Conservation (phyloP, 2,113 vertebrate genomes). For the Corvus hawaiiensis region DNA sequence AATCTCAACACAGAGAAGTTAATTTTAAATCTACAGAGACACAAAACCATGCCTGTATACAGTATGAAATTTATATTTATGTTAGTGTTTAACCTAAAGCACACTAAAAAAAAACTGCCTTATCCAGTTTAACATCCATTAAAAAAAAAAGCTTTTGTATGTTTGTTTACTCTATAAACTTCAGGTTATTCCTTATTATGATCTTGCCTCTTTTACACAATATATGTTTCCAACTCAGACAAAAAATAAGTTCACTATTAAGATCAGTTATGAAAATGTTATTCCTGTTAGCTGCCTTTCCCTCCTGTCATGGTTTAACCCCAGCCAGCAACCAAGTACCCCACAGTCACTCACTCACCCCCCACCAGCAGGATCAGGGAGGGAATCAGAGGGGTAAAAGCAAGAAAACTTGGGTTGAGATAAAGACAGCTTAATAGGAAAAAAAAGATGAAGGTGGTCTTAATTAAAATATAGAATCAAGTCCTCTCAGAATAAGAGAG, state of each 20-base stretch:
- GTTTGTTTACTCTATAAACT: background rate
- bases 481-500: background rate
- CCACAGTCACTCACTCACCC: background rate
- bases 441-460: background rate
- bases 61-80: background rate
- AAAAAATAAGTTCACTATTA: background rate
- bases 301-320: rapidly evolving
- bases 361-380: rapidly evolving
- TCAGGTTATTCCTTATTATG: background rate
- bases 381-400: background rate
- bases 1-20: background rate
- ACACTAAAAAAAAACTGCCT: background rate
- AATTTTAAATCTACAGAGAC: background rate
- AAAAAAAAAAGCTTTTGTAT: background rate
- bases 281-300: background rate
- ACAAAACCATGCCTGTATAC: background rate
- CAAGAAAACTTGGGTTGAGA: background rate
- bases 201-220: background rate
- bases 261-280: background rate
- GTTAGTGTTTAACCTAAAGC: background rate
- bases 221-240: background rate
- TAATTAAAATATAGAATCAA: background rate
- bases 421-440: background rate
- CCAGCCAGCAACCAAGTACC: background rate
- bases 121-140: background rate